Percentiles rank a stretch among this genome's conserved stretches.
Conservation (phyloP, 2,113 vertebrate genomes). For the Ascaphus truei region DNA sequence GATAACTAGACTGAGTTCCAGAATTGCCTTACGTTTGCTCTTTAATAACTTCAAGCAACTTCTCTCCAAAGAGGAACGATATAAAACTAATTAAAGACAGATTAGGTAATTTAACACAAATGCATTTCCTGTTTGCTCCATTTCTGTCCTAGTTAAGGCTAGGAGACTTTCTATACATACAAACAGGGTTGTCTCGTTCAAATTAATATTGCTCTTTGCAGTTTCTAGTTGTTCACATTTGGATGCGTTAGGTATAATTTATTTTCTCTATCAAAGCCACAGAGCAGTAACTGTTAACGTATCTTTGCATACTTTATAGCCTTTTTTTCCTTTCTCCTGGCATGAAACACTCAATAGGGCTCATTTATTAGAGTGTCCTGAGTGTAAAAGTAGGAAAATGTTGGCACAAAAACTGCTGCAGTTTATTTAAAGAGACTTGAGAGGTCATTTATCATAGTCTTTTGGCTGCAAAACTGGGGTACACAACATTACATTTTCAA, state of each 20-base stretch:
- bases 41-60: no score
- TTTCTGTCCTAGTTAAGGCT: neutral
- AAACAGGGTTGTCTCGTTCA: neutral
- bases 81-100: neutral
- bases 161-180: no score
- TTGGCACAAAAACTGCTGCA: slow-evolving; percentile 3
- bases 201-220: neutral
- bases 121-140: neutral
- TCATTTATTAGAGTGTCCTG: neutral
- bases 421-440: slow-evolving; percentile 8
- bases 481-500: no score
- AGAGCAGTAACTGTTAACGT: slow-evolving; percentile 3
- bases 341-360: neutral
- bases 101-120: neutral
- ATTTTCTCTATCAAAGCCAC: slow-evolving; percentile 17
- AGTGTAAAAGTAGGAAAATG: neutral
- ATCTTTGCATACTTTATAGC: neutral
- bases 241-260: neutral
- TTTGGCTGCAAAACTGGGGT: no score
- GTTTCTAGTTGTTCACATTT: neutral
- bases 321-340: neutral
- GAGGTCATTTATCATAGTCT: no score
- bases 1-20: no score
- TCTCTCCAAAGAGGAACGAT: no score
- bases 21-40: no score